Evolutionary conservation across 2,797 vertebrate genomes (phyloP).

Genomic region (Steatocranus sp.): DNA sequence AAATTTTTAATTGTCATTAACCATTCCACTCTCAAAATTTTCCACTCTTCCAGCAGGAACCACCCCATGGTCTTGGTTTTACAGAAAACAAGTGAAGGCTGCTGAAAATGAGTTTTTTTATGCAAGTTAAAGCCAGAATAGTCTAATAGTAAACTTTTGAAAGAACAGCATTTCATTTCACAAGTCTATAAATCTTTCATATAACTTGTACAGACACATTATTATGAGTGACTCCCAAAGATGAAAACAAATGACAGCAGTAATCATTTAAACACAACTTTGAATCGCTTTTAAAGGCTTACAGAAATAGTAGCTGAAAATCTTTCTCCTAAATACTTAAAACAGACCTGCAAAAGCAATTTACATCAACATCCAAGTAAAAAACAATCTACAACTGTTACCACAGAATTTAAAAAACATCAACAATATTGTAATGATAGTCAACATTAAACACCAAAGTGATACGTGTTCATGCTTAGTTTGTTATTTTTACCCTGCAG

Average conservation of each 20-base stretch:
- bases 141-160: neutral
- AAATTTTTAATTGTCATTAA: neutral
- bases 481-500: neutral
- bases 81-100: neutral
- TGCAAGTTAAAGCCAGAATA: neutral
- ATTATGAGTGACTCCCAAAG: neutral
- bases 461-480: neutral
- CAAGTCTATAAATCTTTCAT: neutral
- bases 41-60: neutral
- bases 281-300: neutral
- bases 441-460: neutral
- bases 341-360: neutral
- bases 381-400: neutral
- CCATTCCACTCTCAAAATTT: too few relatives aligned
- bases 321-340: neutral
- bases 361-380: neutral
- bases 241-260: neutral
- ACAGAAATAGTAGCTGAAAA: neutral
- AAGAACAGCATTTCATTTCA: neutral
- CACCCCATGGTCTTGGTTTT: neutral
- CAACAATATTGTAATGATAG: neutral
- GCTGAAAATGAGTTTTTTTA: neutral
- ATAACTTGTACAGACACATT: neutral
- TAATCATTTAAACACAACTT: neutral
- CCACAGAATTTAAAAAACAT: neutral